Conservation (phyloP, 2,888 invertebrate species). For the Agonum fuliginosum region DNA sequence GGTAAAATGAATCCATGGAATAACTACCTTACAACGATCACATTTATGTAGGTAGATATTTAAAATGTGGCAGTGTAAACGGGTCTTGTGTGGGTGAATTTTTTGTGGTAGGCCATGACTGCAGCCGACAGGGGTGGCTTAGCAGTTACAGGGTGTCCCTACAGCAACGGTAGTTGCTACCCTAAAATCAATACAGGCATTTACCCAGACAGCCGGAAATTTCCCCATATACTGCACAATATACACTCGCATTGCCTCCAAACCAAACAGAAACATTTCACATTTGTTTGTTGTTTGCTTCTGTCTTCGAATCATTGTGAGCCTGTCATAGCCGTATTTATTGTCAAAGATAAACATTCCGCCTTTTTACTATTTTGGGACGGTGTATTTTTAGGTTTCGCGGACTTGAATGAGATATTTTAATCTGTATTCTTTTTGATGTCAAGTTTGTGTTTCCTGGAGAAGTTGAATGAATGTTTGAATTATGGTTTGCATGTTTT, state of each 20-base stretch:
- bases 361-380: neutral
- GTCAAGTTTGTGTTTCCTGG: too few species aligned
- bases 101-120: neutral
- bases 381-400: neutral
- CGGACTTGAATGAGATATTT: neutral
- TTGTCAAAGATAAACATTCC: too few species aligned
- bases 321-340: too few species aligned
- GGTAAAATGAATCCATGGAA: too few species aligned
- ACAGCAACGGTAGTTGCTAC: neutral
- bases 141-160: neutral
- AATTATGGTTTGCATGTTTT: too few species aligned
- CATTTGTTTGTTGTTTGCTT: neutral
- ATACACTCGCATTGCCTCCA: too few species aligned
- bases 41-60: too few species aligned
- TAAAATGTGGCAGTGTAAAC: too few species aligned
- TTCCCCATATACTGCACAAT: neutral
- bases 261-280: neutral
- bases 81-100: conserved; percentile 2
- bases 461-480: too few species aligned
- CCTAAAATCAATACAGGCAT: conserved; percentile 5
- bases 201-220: neutral
- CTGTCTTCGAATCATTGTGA: too few species aligned
- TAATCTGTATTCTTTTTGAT: neutral
- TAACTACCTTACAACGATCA: too few species aligned
- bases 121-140: neutral